Percentiles rank a stretch among this genome's conserved stretches.
phyloP scores from a whole-genome alignment of 2,113 vertebrate species.

The Melanostigma gelatinosum region DNA sequence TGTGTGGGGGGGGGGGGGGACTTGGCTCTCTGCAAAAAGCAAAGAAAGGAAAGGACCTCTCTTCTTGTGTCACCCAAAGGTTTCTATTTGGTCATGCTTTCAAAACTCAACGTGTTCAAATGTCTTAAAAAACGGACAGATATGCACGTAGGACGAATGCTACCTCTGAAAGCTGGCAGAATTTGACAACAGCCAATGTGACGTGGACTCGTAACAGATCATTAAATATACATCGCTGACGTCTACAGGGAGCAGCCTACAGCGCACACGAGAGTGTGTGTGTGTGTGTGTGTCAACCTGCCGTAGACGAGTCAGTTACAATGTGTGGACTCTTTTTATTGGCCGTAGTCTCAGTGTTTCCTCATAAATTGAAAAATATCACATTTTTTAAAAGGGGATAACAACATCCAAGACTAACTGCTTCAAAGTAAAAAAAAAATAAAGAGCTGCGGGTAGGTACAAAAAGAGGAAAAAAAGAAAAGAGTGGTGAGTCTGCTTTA shows the following conservation, averaged over 20 bases:
- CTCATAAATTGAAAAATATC: slow-evolving; percentile 82
- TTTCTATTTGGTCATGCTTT: slow-evolving; percentile 87
- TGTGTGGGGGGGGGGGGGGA: slow-evolving; percentile 63
- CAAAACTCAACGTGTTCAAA: slow-evolving; percentile 77
- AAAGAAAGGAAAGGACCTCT: slow-evolving; percentile 80
- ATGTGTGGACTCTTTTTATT: slow-evolving; percentile 78
- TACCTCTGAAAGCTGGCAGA: slow-evolving; percentile 84
- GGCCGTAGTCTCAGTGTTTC: slow-evolving; percentile 67
- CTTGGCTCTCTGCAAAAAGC: slow-evolving; percentile 82
- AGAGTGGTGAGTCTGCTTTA: slow-evolving; percentile 87
- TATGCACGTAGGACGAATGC: slow-evolving; percentile 84
- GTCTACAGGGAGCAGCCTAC: slow-evolving; percentile 84
- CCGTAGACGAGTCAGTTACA: slow-evolving; percentile 82
- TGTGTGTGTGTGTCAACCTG: slow-evolving; percentile 79
- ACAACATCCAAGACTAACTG: slow-evolving; percentile 84
- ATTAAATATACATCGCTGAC: slow-evolving; percentile 64
- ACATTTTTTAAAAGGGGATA: slow-evolving; percentile 81
- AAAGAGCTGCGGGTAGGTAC: slow-evolving; percentile 59
- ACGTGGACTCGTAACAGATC: slow-evolving; percentile 84
- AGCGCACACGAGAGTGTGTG: slow-evolving; percentile 75
- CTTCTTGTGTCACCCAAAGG: slow-evolving; percentile 78
- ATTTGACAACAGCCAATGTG: slow-evolving; percentile 81
- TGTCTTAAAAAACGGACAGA: slow-evolving; percentile 79
- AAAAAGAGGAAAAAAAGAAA: slow-evolving; percentile 81
- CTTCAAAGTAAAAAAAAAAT: slow-evolving; percentile 79